Evolutionary conservation across 2,797 vertebrate species (phyloP), one percentile per base, ranked within the genome.

Genomic region (Argyrosomus regius): DNA sequence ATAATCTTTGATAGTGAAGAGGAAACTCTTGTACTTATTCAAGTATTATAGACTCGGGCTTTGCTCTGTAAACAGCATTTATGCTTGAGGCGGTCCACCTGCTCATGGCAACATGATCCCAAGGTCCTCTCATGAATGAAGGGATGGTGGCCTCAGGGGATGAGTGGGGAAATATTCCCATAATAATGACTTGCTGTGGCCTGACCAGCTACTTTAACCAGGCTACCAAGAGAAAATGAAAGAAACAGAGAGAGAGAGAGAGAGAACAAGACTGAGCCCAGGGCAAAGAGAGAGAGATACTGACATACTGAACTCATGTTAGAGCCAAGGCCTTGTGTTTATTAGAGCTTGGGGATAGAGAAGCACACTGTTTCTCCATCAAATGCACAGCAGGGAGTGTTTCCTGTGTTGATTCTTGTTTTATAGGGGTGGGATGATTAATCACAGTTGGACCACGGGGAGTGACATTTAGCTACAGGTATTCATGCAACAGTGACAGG

Each of bases 391-490:
- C 68, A 1, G 79, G 82, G 75, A 80, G 49, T 52, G 66, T 71
- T 90, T 88, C 77, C 87, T 87, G 70, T 80, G 75, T 66, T 62
- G 49, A 69, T 71, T 85, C 82, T 78, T 77, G 39, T 75, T 80
- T 83, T 62, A 72, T 45, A 79, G 69, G 50, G 83, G 59, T 22
- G 16, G 80, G 26, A 78, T 85, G 68, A 89, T 88, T 81, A 83
- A 76, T 80, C 83, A 71, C 68, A 76, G 50, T 71, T 77, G 73
- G 45, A 69, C 53, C 39, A 46, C 13, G 3, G 48, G 58, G 26
- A 68, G 43, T 85, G 80, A 76, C 80, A 85, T 88, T 81, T 77
- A 81, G 52, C 58, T 78, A 46, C 80, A 82, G 83, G 72, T 84
- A 58, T 75, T 75, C 20, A 56, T 43, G 67, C 24, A 52, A 31